Evolutionary conservation across 2,888 invertebrate genomes (phyloP).

Genomic region (Sinhomidia bicolor): DNA sequence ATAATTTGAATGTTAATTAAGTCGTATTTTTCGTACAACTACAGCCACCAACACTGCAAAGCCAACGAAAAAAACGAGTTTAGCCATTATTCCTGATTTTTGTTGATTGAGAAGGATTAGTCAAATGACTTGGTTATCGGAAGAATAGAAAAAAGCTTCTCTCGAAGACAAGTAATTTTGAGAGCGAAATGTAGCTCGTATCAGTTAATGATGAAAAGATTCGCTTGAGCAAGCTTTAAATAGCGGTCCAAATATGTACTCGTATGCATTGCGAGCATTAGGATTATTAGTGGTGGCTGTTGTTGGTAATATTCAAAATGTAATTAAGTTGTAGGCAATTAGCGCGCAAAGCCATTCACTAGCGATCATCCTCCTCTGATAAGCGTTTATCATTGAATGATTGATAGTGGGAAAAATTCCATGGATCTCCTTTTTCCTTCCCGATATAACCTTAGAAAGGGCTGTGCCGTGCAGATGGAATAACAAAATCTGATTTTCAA

Average conservation of each 20-base stretch:
- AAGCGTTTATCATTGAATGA: conserved; percentile 41
- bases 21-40: not conserved
- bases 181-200: no score
- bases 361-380: conserved; percentile 18
- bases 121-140: not conserved
- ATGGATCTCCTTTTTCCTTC: not conserved
- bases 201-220: not conserved
- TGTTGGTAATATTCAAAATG: not conserved
- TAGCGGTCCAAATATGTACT: no score
- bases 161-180: not conserved
- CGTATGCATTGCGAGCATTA: no score
- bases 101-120: conserved; percentile 24
- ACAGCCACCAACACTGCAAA: not conserved
- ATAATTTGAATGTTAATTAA: no score
- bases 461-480: not conserved
- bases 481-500: not conserved
- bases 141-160: not conserved
- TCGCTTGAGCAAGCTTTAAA: no score
- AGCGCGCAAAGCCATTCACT: conserved; percentile 19
- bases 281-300: no score
- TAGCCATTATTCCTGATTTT: conserved; percentile 18
- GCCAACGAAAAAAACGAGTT: conserved; percentile 11
- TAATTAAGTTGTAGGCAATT: conserved; percentile 47
- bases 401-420: conserved; percentile 41
- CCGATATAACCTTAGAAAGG: not conserved